phyloP scores from a whole-genome alignment of 2,797 vertebrate species.

The Aeoliscus strigatus region DNA sequence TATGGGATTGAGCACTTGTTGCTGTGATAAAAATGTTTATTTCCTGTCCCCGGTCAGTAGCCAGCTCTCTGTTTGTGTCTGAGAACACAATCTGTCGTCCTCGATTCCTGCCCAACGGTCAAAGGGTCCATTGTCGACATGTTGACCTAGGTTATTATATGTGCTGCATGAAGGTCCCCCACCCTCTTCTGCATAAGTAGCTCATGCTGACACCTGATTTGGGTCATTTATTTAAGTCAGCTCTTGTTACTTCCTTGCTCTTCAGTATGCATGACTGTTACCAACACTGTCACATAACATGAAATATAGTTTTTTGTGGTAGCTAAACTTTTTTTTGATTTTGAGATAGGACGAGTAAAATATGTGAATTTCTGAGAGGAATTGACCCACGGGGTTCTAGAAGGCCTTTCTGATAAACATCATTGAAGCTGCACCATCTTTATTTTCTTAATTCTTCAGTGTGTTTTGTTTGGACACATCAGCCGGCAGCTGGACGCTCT shows the following conservation, averaged over 20 bases:
- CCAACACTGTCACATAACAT: too few species aligned
- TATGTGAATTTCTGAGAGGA: too few species aligned
- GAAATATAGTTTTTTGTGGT: too few species aligned
- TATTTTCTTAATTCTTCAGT: neutral
- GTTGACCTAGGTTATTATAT: constrained; percentile 33
- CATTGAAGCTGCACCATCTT: too few species aligned
- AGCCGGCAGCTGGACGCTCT: constrained; percentile 2
- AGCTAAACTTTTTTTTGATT: too few species aligned
- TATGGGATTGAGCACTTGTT: neutral
- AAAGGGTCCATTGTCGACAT: constrained; percentile 34
- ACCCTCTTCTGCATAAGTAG: constrained; percentile 14
- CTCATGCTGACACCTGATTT: neutral
- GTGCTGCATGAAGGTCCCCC: constrained; percentile 2
- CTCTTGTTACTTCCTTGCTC: too few species aligned
- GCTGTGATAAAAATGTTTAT: constrained; percentile 1
- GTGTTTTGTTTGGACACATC: constrained; percentile 12
- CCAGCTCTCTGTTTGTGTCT: constrained; percentile 12
- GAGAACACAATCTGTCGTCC: constrained; percentile 28
- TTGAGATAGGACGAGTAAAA: too few species aligned
- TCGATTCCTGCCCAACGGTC: constrained; percentile 21
- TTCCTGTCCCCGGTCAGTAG: constrained; percentile 11
- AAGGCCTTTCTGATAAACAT: too few species aligned
- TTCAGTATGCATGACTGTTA: too few species aligned
- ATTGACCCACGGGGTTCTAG: too few species aligned
- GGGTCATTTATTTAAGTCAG: neutral